Conservation (phyloP, 2,888 invertebrate genomes). For the Sthenelais limicola region DNA sequence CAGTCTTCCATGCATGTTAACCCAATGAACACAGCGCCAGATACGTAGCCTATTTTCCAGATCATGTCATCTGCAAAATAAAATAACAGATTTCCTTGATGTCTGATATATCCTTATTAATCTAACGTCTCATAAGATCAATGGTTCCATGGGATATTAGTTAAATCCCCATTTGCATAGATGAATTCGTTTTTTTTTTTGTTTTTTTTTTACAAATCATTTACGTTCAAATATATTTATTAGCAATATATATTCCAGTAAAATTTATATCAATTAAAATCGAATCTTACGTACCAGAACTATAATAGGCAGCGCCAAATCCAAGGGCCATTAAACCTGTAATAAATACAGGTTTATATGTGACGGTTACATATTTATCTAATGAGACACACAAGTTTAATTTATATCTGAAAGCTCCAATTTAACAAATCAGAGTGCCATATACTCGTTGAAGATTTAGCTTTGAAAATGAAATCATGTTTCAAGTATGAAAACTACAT, state of each 20-base stretch:
- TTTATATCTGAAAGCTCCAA: background rate
- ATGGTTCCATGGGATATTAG: too few relatives aligned
- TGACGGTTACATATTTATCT: background rate
- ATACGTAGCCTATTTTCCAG: slow-evolving; percentile 55
- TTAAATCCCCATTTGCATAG: too few relatives aligned
- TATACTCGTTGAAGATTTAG: background rate
- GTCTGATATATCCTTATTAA: background rate
- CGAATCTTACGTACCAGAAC: slow-evolving; percentile 53
- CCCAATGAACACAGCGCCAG: slow-evolving; percentile 54
- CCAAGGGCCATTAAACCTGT: slow-evolving; percentile 56
- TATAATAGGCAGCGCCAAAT: slow-evolving; percentile 56
- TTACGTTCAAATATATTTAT: too few relatives aligned
- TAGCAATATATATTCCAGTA: too few relatives aligned
- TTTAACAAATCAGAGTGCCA: background rate
- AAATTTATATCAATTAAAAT: too few relatives aligned
- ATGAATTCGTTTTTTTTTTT: too few relatives aligned
- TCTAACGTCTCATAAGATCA: too few relatives aligned
- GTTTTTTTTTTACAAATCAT: too few relatives aligned
- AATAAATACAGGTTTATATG: slow-evolving; percentile 36
- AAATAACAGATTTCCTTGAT: background rate
- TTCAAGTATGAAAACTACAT: background rate
- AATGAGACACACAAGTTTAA: background rate
- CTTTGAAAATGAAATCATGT: background rate
- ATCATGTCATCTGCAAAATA: slow-evolving; percentile 52
- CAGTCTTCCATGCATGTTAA: slow-evolving; percentile 58